Percentiles rank a stretch among this genome's conserved stretches.
Conservation (phyloP, 2,888 invertebrate genomes). For the Thecocarcelia acutangulata region DNA sequence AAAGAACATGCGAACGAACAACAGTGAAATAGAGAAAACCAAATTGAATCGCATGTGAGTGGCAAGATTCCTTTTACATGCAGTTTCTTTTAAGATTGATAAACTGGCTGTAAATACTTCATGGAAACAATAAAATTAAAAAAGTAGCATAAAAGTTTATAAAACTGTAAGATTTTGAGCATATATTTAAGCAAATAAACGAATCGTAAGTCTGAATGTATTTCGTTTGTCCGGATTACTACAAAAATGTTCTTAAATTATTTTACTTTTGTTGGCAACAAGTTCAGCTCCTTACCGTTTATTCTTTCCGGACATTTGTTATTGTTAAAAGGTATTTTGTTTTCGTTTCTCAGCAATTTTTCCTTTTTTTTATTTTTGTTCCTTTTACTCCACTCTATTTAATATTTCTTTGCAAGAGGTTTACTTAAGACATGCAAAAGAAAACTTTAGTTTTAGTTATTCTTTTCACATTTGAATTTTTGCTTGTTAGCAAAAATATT, state of each 20-base stretch:
- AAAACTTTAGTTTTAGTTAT: constrained; percentile 33
- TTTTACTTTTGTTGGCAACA: constrained; percentile 37
- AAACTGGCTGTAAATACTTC: no score
- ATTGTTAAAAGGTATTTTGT: constrained; percentile 65
- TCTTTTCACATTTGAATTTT: constrained; percentile 13
- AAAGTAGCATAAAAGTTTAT: no score
- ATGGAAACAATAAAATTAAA: no score
- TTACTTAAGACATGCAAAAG: constrained; percentile 12
- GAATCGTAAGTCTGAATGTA: no score
- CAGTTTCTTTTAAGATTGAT: no score
- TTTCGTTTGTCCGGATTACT: background rate
- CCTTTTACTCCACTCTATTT: constrained; percentile 16
- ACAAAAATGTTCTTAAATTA: background rate
- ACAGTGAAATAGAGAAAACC: no score
- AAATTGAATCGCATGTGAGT: no score
- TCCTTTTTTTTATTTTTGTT: constrained; percentile 19
- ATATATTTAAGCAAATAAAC: no score
- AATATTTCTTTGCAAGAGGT: constrained; percentile 11
- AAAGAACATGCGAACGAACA: no score
- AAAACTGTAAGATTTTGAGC: no score
- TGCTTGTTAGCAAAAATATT: constrained; percentile 14
- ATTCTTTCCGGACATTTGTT: constrained; percentile 68
- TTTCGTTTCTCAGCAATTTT: constrained; percentile 57
- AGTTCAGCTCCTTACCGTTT: constrained; percentile 55
- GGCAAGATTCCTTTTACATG: no score